Base-by-base conservation (phyloP, 2,113 vertebrate species). In the Lophotis ruficrista region DNA sequence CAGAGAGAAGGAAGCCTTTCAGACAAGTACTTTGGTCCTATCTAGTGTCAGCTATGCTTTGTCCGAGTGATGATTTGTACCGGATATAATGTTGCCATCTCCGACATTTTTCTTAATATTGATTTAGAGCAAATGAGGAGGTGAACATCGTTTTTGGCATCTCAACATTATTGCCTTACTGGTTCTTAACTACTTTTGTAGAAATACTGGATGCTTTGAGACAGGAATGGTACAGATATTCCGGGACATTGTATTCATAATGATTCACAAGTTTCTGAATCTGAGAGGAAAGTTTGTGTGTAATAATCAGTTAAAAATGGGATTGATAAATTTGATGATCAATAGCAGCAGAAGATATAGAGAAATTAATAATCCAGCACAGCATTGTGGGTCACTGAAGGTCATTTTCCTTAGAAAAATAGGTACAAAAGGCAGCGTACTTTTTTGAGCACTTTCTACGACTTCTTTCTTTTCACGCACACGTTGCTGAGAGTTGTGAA, bases 1-100 rank as follows among this genome's bases (percentile, higher is more conserved):
- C 58, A 21, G 51, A 75, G 56, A 86, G 69, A 91, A 87, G 95
- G 89, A 94, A 95, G 77, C 72, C 68, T 78, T 94, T 94, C 89
- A 94, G 93, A 92, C 76, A 70, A 92, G 47, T 66, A 4, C 51
- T 89, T 87, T 75, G 69, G 84, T 83, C 68, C 58, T 96, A 92
- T 77, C 82, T 93, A 75, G n/a, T 87, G 79, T 80, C 62, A 95
- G 79, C 71, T 75, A 12, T 38, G 58, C 58, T 70, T 83, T 78
- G 68, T 94, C 68, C 87, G 66, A 77, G 64, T 70, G 92, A 80
- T 93, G 92, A 88, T 87, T 96, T 92, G 47, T 87, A 65, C 85
- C 3, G 13, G 87, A 90, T 58, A 60, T 50, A 89, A 68, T 0
- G 0, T 77, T 94, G 41, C 68, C 35, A 64, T 86, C 90, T 87